Evolutionary conservation across 2,888 invertebrate species (phyloP), one percentile per base, ranked within the genome.

Genomic region (Agonopterix alstromeriana): DNA sequence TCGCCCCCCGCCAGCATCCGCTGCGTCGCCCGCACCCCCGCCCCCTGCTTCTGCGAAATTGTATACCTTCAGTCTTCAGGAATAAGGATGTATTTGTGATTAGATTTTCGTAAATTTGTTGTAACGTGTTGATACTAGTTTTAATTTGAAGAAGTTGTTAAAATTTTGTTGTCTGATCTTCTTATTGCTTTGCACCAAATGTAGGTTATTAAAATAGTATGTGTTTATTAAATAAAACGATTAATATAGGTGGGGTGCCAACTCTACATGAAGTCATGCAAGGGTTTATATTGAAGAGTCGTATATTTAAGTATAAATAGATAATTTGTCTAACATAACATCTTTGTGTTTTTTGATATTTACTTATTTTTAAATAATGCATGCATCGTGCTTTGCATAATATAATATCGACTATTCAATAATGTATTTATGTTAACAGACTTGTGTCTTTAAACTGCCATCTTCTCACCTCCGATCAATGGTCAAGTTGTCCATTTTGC

Each of bases 1-100:
- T 65, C 43, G 73, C 65, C 54, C 79, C 79, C 55, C 78, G 67
- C 77, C 83, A 79, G 48, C 77, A 74, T 44, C 67, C 72, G 58
- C 65, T 71, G 66, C 81, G 80, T 67, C 83, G 83, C 67, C 77
- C 81, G 76, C 86, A 84, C 78, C 83, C 82, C 74, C 84, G 75
- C 65, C 83, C 83, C 68, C 87, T 84, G 86, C 77, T 85, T 79
- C 84, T 84, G 78, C 46, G 47, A 63, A 67, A 71, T 46, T 49
- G 51, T 35, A 3, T 1, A 46, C 50, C 35, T 50, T 56, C 11
- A 47, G 14, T 35, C 27, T n/a, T 11, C 27, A 27, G 27, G 5
- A 27, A 27, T 27, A 27, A 5, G 27, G 27, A 27, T 27, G 27
- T 7, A 27, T 27, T 27, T 27, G 27, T 27, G 27, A 27, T 5